Conservation (phyloP, 2,888 invertebrate species). For the Tupiocoris notatus region DNA sequence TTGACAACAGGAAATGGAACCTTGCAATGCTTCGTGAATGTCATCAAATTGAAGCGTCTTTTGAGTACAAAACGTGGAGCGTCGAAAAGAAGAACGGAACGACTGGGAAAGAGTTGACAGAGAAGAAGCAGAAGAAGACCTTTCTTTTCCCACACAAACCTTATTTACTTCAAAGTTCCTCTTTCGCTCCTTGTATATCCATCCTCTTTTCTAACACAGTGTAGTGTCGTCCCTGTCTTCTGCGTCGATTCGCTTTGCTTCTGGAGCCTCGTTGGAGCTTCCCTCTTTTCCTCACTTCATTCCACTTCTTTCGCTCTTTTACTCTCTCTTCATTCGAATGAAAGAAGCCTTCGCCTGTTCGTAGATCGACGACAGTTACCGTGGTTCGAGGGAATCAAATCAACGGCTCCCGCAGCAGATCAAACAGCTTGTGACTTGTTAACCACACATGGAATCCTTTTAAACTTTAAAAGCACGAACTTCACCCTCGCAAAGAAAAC, state of each 20-base stretch:
- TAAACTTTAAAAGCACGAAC: not conserved
- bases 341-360: constrained; percentile 15
- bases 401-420: constrained; percentile 31
- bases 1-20: constrained; percentile 41
- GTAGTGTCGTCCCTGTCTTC: not conserved
- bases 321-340: constrained; percentile 36
- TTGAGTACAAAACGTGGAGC: constrained; percentile 11
- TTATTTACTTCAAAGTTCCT: constrained; percentile 41
- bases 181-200: constrained; percentile 14
- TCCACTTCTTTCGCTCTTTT: constrained; percentile 12
- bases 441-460: not conserved
- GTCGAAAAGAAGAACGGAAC: not conserved
- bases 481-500: not conserved
- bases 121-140: constrained; percentile 9
- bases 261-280: not conserved
- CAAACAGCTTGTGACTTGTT: constrained; percentile 38
- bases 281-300: not conserved
- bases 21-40: constrained; percentile 38
- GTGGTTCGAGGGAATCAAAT: constrained; percentile 38
- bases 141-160: constrained; percentile 34
- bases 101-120: not conserved
- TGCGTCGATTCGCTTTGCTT: not conserved
- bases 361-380: constrained; percentile 26
- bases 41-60: constrained; percentile 38
- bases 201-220: not conserved